Percentiles rank a stretch among this genome's conserved stretches.
Evolutionary conservation across 2,113 vertebrate species (phyloP).

Genomic region (Cnemophilus loriae): DNA sequence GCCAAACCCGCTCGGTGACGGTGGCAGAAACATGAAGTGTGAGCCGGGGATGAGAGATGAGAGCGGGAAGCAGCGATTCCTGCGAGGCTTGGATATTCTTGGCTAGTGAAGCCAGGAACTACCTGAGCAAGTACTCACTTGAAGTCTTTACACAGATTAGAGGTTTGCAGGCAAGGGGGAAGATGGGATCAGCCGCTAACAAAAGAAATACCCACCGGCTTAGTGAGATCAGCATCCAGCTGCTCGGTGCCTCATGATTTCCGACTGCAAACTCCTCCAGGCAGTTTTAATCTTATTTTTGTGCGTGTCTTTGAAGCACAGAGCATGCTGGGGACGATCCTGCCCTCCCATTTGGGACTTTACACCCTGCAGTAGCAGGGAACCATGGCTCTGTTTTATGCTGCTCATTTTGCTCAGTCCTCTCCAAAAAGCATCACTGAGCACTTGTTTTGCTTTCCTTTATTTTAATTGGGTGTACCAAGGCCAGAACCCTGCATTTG

Average conservation of each 20-base stretch:
- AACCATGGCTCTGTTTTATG: fast-evolving
- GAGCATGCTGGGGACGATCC: background rate
- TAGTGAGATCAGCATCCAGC: constrained; percentile 39
- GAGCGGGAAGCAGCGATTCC: background rate
- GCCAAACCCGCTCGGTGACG: background rate
- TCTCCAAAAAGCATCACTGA: background rate
- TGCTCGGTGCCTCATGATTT: background rate
- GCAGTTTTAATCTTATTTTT: background rate
- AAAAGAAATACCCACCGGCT: constrained; percentile 21
- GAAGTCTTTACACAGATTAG: background rate
- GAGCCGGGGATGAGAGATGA: background rate
- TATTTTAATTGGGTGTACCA: background rate
- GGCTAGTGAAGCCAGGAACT: background rate
- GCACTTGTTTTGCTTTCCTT: background rate
- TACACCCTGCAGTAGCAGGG: background rate
- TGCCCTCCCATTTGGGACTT: background rate
- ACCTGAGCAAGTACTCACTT: background rate
- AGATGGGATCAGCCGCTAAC: background rate
- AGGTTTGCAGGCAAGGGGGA: background rate
- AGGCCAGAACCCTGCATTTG: background rate
- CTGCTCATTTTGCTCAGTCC: background rate
- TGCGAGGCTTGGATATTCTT: background rate
- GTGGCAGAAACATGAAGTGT: fast-evolving
- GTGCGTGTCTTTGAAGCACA: background rate
- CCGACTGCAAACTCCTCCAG: background rate